Evolutionary conservation across 1,140 invertebrate species (phyloP).

Genomic region (Drosophila triauraria): DNA sequence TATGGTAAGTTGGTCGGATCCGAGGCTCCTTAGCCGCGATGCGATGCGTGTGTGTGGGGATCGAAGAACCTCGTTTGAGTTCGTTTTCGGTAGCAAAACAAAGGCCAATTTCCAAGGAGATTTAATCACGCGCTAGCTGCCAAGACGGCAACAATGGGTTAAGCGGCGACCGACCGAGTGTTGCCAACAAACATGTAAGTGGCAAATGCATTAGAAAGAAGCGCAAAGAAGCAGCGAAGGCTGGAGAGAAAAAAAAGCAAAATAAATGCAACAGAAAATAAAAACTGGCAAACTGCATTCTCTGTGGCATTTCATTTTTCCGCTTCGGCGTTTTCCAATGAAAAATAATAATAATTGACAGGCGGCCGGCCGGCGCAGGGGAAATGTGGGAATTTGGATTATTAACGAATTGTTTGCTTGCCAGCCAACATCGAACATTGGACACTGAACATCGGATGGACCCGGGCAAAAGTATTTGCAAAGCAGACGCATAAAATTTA

Average conservation of each 20-base stretch:
- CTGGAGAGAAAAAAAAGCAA: constrained; percentile 10
- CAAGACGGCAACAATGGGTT: constrained; percentile 65
- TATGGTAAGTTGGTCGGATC: constrained; percentile 78
- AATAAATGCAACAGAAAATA: constrained; percentile 6
- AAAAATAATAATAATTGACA: constrained; percentile 84
- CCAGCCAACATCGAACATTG: constrained; percentile 50
- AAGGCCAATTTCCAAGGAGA: constrained; percentile 81
- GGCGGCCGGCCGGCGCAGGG: constrained; percentile 48
- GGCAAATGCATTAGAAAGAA: constrained; percentile 78
- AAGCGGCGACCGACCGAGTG: constrained; percentile 24
- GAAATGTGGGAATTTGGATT: constrained; percentile 82
- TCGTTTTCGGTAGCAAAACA: constrained; percentile 74
- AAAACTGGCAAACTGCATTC: constrained; percentile 59
- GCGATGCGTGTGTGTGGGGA: constrained; percentile 33
- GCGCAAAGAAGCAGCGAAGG: constrained; percentile 2
- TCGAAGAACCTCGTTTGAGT: constrained; percentile 37
- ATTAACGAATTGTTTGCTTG: constrained; percentile 80
- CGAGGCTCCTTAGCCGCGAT: constrained; percentile 21
- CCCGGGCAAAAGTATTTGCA: constrained; percentile 52
- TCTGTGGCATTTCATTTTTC: constrained; percentile 79
- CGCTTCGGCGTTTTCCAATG: constrained; percentile 79
- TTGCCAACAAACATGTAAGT: constrained; percentile 44
- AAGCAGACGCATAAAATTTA: constrained; percentile 77
- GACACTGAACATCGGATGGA: constrained; percentile 25
- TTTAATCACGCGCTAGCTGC: constrained; percentile 76